Evolutionary conservation across 2,888 invertebrate genomes (phyloP).

Genomic region (Noctua janthe): DNA sequence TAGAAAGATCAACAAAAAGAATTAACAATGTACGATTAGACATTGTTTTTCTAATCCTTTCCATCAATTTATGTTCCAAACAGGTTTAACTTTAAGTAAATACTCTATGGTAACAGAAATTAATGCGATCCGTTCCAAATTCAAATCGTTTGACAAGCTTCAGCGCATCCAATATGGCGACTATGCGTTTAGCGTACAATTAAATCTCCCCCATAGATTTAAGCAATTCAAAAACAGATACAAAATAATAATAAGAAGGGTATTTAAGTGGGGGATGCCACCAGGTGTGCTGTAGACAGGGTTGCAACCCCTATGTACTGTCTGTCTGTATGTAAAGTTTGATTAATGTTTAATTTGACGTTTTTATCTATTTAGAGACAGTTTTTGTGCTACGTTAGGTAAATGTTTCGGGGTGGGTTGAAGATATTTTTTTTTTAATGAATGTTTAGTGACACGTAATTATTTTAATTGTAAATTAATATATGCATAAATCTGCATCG

Average conservation of each 20-base stretch:
- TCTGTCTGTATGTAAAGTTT: constrained; percentile 72
- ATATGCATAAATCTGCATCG: background rate
- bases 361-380: constrained; percentile 63
- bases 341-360: constrained; percentile 79
- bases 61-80: constrained; percentile 41
- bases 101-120: constrained; percentile 59
- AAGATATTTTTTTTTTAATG: background rate
- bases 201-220: constrained; percentile 87
- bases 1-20: constrained; percentile 10
- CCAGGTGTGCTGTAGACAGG: constrained; percentile 86
- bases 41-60: constrained; percentile 41
- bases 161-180: constrained; percentile 79
- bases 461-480: background rate
- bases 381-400: constrained; percentile 52
- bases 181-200: constrained; percentile 88
- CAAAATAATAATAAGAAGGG: constrained; percentile 89
- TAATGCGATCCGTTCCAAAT: constrained; percentile 65
- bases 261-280: constrained; percentile 81
- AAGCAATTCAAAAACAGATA: constrained; percentile 89
- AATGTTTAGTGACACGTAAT: background rate
- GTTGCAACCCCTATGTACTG: constrained; percentile 84
- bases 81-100: constrained; percentile 62
- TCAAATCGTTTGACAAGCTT: constrained; percentile 78
- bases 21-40: background rate
- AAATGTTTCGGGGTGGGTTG: constrained; percentile 19